These are phyloP conservation scores for Drosophila robusta DNA, from an alignment of 2,888 invertebrate species.

Conservation along the genomic window DNA sequence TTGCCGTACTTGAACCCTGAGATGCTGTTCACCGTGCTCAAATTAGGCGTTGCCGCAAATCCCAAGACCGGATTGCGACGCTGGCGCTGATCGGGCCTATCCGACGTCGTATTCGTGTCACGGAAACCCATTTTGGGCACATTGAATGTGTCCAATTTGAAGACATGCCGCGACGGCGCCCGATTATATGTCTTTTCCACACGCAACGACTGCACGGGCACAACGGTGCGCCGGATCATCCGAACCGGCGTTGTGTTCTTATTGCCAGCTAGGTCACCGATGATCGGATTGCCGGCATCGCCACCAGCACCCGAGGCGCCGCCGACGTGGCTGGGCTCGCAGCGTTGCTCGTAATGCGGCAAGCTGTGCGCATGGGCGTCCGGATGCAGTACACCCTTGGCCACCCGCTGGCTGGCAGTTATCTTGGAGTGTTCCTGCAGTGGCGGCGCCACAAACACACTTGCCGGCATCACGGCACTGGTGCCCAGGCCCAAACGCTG, in stretches of 20 bases:
- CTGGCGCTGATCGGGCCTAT: slow-evolving; percentile 17
- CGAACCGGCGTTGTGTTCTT: neutral
- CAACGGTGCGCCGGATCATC: slow-evolving; percentile 44
- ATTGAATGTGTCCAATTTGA: slow-evolving; percentile 54
- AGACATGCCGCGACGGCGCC: slow-evolving; percentile 40
- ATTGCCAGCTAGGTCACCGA: slow-evolving; percentile 3
- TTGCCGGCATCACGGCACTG: slow-evolving; percentile 27
- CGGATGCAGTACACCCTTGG: slow-evolving; percentile 35
- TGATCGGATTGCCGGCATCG: slow-evolving; percentile 39
- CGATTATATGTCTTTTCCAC: slow-evolving; percentile 61
- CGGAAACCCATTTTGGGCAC: slow-evolving; percentile 53
- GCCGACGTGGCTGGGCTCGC: slow-evolving; percentile 27
- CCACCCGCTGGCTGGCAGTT: slow-evolving; percentile 58
- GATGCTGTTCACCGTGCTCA: slow-evolving; percentile 12
- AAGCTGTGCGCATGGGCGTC: slow-evolving; percentile 37
- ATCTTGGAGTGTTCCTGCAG: slow-evolving; percentile 45
- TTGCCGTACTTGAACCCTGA: slow-evolving; percentile 31
- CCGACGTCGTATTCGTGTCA: neutral
- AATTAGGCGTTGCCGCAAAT: slow-evolving; percentile 10
- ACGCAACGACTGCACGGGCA: slow-evolving; percentile 71
- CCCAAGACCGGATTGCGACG: slow-evolving; percentile 29
- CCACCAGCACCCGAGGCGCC: neutral
- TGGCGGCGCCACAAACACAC: slow-evolving; percentile 49
- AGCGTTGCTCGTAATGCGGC: slow-evolving; percentile 34
- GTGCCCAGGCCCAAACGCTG: slow-evolving; percentile 87